Conservation (phyloP, 2,113 vertebrate species). For the Psammodynastes pulverulentus region DNA sequence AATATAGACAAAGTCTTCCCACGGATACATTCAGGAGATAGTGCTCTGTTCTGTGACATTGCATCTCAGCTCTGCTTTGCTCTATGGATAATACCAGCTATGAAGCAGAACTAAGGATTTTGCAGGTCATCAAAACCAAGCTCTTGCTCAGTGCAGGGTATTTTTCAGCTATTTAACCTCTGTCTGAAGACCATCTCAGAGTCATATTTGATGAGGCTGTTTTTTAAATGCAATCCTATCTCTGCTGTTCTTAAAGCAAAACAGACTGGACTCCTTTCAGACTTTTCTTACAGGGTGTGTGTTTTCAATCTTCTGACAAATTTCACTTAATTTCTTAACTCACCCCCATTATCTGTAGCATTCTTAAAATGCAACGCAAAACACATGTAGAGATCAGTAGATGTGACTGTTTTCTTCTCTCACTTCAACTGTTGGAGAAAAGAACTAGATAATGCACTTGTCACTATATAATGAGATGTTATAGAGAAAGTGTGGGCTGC, state of each 20-base stretch:
- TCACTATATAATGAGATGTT: not conserved
- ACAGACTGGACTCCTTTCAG: not conserved
- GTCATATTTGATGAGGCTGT: not conserved
- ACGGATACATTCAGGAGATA: not conserved
- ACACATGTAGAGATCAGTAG: not conserved
- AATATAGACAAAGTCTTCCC: slow-evolving; percentile 8
- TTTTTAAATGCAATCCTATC: not conserved
- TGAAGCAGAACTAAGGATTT: not conserved
- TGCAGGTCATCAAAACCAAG: not conserved
- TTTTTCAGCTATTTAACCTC: not conserved
- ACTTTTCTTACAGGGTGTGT: not conserved
- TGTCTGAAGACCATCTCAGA: not conserved
- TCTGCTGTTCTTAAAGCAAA: not conserved
- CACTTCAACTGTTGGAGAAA: not conserved
- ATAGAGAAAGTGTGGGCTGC: not conserved
- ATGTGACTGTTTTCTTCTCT: not conserved
- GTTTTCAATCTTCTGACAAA: not conserved
- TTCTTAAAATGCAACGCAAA: not conserved
- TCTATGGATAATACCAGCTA: not conserved
- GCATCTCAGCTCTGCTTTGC: not conserved
- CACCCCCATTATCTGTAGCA: not conserved
- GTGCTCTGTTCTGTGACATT: not conserved
- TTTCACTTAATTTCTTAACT: not conserved
- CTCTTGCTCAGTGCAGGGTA: not conserved
- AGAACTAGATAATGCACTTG: not conserved